Evolutionary conservation across 1,140 invertebrate genomes (phyloP), one percentile per base, ranked within the genome.

Genomic region (Pollicipes pollicipes): DNA sequence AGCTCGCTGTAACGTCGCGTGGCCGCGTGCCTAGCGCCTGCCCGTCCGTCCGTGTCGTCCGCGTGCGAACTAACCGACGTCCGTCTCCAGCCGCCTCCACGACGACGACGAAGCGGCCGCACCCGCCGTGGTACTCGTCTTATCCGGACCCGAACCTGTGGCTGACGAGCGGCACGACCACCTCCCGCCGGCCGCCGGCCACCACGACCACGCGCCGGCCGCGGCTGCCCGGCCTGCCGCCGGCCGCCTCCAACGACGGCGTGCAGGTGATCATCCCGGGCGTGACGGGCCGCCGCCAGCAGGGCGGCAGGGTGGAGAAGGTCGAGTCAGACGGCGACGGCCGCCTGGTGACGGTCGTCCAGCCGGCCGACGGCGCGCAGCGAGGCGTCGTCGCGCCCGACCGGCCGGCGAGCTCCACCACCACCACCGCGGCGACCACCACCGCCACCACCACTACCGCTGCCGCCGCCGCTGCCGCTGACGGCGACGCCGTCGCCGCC

Each of bases 91-190:
- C 89, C 58, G 85, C 88, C 70, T 88, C 88, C 37, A 89, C 89
- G 32, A 89, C 89, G 73, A 91, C 89, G 68, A 91, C 90, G n/a
- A 86, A 85, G 77, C 81, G 75, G 29, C 74, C 75, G 26, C 71
- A 88, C 75, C 90, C 90, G 30, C 88, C 88, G 3, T 92, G 90
- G 90, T 80, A 71, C 69, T 45, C 71, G 66, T 64, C 70, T 30
- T 66, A 66, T 24, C 64, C 64, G 28, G 64, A 66, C 64, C 64
- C 64, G 27, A 66, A 29, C 64, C 27, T 66, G 64, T 66, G 64
- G 64, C 64, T 66, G 10, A 30, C 69, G 21, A 13, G 6, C 17
- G 37, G 69, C 35, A 63, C 69, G 17, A 63, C 21, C 24, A 10
- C 63, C 6, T 30, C 69, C 6, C 69, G 35, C 29, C 69, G 35